phyloP scores from a whole-genome alignment of 2,888 invertebrate species.

The Oxycera nigricornis region DNA sequence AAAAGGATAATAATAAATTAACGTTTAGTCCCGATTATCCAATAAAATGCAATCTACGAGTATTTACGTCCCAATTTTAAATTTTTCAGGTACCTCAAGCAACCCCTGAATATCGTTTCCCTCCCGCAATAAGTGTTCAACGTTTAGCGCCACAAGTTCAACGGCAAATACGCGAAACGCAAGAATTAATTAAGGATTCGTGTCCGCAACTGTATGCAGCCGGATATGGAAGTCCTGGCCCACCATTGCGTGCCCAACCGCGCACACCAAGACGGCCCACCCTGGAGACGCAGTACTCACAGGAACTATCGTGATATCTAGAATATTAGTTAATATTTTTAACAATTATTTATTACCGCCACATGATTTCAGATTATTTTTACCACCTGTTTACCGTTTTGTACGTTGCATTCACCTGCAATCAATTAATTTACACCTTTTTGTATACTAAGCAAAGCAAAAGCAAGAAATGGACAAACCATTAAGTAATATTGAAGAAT shows the following conservation, averaged over 20 bases:
- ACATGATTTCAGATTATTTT: slow-evolving; percentile 31
- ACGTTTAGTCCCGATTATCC: background rate
- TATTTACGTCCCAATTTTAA: background rate
- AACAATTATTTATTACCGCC: slow-evolving; percentile 30
- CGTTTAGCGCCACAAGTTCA: slow-evolving; percentile 62
- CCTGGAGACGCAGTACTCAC: slow-evolving; percentile 63
- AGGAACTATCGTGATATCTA: slow-evolving; percentile 64
- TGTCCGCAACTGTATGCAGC: slow-evolving; percentile 62
- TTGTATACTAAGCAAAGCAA: slow-evolving; percentile 32
- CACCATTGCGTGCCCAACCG: slow-evolving; percentile 61
- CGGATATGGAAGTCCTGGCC: slow-evolving; percentile 62
- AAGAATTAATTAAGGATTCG: slow-evolving; percentile 63
- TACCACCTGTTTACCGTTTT: slow-evolving; percentile 33
- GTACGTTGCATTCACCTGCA: slow-evolving; percentile 11
- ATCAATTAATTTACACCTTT: slow-evolving; percentile 37
- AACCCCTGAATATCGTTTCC: slow-evolving; percentile 61
- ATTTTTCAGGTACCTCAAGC: slow-evolving; percentile 52
- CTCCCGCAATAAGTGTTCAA: slow-evolving; percentile 62
- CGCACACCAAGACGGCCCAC: slow-evolving; percentile 61
- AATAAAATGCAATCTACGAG: too few species aligned
- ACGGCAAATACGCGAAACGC: slow-evolving; percentile 62
- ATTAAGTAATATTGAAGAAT: slow-evolving; percentile 30
- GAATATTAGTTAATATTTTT: slow-evolving; percentile 56
- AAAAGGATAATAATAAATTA: too few species aligned
- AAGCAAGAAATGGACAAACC: background rate